Base-by-base conservation (phyloP, 2,888 invertebrate genomes). In the Strigamia crassipes region DNA sequence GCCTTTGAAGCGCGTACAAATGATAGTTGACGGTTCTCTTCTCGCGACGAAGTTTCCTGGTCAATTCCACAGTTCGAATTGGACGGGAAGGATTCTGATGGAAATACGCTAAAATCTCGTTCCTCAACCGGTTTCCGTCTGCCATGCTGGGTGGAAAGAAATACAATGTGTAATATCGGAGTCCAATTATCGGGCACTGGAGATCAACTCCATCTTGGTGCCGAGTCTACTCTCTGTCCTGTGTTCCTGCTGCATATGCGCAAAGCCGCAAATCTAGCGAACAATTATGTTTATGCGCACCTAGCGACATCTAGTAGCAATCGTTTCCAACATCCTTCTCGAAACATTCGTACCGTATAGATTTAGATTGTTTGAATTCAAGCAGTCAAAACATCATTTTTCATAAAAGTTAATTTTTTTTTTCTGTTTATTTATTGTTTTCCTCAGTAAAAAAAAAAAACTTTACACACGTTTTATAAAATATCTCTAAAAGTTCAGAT, bases 21-120 rank as follows among this genome's bases (percentile, higher is more conserved):
- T 81, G 81, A 73, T 81, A 81, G 66, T 81, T 81, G 18, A 81
- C 81, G 38, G 81, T 81, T 81, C 81, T 66, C 81, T 81, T 81
- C 81, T 81, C 81, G 23, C 81, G 66, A 38, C 81, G 81, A 15
- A 81, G 41, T 38, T 81, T 81, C 18, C 81, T 66, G 18, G 81
- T 81, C 23, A 81, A 34, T 73, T 81, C 81, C n/a, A 81, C 81
- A 15, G 81, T 81, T 21, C 81, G 81, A 41, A 81, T 81, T 66
- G 81, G 81, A 81, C 81, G 81, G 81, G 81, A 73, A 73, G 81
- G 81, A 81, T 81, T 81, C 73, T 81, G 81, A 73, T 81, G 81
- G 41, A 81, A 81, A 51, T 81, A 81, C 41, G 81, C 81, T 34
- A 81, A 41, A 73, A 81, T 81, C 38, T 81, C 81, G 38, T 81